These are phyloP conservation scores for Linurgus olivaceus DNA, from an alignment of 2,797 vertebrate genomes.

Conservation along the genomic window DNA sequence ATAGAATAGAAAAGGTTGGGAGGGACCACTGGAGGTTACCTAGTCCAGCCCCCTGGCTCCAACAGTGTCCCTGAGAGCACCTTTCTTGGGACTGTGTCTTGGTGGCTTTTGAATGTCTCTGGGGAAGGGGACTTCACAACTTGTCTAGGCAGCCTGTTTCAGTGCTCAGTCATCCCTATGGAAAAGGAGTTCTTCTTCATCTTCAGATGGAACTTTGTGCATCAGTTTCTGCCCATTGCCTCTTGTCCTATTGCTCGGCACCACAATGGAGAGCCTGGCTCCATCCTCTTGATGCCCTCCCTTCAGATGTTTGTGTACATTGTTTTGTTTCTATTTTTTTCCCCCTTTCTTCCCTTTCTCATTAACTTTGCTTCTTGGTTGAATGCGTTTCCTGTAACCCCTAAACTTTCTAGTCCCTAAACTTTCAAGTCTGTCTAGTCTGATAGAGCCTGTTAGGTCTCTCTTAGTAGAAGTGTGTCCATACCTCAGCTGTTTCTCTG, in stretches of 20 bases:
- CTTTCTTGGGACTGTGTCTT: background rate
- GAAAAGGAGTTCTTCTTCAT: background rate
- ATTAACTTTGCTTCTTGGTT: background rate
- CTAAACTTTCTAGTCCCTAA: background rate
- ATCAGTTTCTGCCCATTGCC: background rate
- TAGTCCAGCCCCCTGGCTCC: background rate
- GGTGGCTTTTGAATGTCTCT: background rate
- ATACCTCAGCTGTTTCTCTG: background rate
- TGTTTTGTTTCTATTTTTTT: background rate
- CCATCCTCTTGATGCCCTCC: background rate
- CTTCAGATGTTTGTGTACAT: background rate
- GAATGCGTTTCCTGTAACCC: background rate
- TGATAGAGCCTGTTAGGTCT: background rate
- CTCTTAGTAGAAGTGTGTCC: background rate
- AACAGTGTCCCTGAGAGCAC: background rate
- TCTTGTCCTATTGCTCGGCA: background rate
- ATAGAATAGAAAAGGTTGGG: background rate
- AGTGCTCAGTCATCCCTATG: background rate
- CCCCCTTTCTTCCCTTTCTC: background rate
- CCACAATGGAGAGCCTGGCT: rapidly evolving
- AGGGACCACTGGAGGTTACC: background rate
- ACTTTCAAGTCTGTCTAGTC: background rate
- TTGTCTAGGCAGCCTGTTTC: background rate
- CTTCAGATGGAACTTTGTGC: background rate
- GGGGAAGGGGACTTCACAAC: background rate